A percentile compares a stretch with the other conserved stretches of the same genome.
Conservation (phyloP, 2,113 vertebrate genomes). For the Antechinus stuartii region DNA sequence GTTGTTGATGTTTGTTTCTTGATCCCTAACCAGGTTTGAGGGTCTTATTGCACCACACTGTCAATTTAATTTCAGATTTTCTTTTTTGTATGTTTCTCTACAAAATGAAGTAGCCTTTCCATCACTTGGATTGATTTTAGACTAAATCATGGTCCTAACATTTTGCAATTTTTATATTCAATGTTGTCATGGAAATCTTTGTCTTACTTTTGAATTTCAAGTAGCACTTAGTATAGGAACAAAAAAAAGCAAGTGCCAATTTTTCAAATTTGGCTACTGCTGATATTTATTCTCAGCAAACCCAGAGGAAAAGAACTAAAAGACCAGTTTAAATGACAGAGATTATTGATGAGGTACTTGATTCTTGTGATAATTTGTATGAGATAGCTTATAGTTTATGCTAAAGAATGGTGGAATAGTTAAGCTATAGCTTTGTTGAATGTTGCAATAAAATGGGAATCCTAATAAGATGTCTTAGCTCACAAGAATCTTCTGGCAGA, state of each 20-base stretch:
- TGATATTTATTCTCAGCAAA: not conserved
- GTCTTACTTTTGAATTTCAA: slow-evolving; percentile 5
- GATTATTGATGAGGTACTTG: not conserved
- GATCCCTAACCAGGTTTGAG: not conserved
- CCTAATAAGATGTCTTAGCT: not conserved
- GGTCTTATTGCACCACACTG: not conserved
- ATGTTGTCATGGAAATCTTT: slow-evolving; percentile 7
- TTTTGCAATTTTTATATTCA: not conserved
- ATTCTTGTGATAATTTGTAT: not conserved
- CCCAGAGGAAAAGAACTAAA: not conserved
- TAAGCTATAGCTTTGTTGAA: not conserved
- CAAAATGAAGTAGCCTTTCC: not conserved
- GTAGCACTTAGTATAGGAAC: not conserved
- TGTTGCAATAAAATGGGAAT: not conserved
- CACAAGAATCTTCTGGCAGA: not conserved
- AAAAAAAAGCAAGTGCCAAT: not conserved
- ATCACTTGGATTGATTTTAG: not conserved
- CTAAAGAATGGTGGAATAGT: not conserved
- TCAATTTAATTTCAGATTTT: not conserved
- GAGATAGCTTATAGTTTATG: not conserved
- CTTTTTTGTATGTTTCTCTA: not conserved
- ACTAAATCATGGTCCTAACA: not conserved
- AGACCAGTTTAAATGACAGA: not conserved
- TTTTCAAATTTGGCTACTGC: not conserved
- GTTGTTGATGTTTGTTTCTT: not conserved